Evolutionary conservation across 1,140 invertebrate species (phyloP).

Genomic region (Bombyx mandarina): DNA sequence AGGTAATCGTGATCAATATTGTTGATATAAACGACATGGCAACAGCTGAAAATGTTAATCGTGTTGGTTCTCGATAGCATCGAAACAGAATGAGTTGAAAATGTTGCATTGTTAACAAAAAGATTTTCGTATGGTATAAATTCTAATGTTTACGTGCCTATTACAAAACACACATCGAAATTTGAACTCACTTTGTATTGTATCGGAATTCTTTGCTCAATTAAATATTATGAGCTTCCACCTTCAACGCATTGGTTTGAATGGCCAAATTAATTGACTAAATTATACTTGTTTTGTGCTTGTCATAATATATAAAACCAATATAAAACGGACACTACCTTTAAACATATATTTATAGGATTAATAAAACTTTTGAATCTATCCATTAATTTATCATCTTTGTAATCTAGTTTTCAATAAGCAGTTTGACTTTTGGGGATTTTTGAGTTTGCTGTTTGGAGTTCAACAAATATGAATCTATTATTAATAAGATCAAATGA

Average conservation of each 20-base stretch:
- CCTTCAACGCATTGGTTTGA: constrained; percentile 1
- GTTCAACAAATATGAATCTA: too few relatives aligned
- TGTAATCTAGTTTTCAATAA: background rate
- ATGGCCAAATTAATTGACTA: constrained; percentile 7
- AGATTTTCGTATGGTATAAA: too few relatives aligned
- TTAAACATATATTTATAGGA: background rate
- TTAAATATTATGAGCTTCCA: constrained; percentile 4
- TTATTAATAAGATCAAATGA: background rate
- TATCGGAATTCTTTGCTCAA: constrained; percentile 6
- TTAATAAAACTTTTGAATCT: constrained; percentile 1
- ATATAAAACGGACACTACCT: constrained; percentile 3
- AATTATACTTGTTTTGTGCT: constrained; percentile 6
- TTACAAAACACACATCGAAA: too few relatives aligned
- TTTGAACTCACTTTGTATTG: constrained; percentile 1
- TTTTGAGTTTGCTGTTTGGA: too few relatives aligned
- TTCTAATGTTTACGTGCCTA: too few relatives aligned
- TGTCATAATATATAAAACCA: constrained; percentile 2
- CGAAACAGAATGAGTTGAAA: too few relatives aligned
- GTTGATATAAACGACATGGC: too few relatives aligned
- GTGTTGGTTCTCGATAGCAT: too few relatives aligned
- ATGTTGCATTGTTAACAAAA: too few relatives aligned
- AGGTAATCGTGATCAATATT: too few relatives aligned
- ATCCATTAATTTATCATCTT: constrained; percentile 3
- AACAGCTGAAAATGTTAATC: too few relatives aligned
- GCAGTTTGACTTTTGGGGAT: background rate